phyloP scores from a whole-genome alignment of 2,888 invertebrate species.

The Euplexia lucipara region DNA sequence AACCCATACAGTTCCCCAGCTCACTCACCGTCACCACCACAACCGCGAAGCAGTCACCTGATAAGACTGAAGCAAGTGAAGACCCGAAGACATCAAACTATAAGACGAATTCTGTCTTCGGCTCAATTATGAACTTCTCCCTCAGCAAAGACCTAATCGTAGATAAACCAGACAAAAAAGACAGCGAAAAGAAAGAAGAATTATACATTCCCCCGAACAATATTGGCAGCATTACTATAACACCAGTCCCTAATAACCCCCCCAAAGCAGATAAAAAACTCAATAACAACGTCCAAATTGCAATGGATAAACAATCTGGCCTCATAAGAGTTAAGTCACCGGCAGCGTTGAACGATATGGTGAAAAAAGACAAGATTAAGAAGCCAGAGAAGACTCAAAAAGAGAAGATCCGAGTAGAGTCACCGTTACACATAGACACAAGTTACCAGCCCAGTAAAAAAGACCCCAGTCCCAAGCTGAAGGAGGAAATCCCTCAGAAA shows the following conservation, averaged over 20 bases:
- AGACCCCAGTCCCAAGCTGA: slow-evolving; percentile 78
- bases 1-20: slow-evolving; percentile 85
- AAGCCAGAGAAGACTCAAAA: slow-evolving; percentile 74
- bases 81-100: slow-evolving; percentile 62
- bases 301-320: slow-evolving; percentile 72
- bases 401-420: slow-evolving; percentile 71
- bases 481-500: slow-evolving; percentile 80
- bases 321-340: slow-evolving; percentile 86
- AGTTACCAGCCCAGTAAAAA: slow-evolving; percentile 77
- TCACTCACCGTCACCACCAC: slow-evolving; percentile 87
- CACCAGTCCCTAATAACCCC: slow-evolving; percentile 77
- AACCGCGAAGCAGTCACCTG: slow-evolving; percentile 62
- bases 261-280: slow-evolving; percentile 73
- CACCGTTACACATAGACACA: slow-evolving; percentile 82
- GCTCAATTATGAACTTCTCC: slow-evolving; percentile 75
- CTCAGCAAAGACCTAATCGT: slow-evolving; percentile 79
- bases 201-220: slow-evolving; percentile 83
- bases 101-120: slow-evolving; percentile 71
- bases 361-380: slow-evolving; percentile 75
- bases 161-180: slow-evolving; percentile 78
- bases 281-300: slow-evolving; percentile 57
- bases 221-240: slow-evolving; percentile 88
- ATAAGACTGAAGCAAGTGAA: slow-evolving; percentile 60
- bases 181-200: slow-evolving; percentile 78
- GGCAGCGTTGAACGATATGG: slow-evolving; percentile 86